Conservation (phyloP, 92 coral and sea anemone species). For the Epizoanthus illoricatus region DNA sequence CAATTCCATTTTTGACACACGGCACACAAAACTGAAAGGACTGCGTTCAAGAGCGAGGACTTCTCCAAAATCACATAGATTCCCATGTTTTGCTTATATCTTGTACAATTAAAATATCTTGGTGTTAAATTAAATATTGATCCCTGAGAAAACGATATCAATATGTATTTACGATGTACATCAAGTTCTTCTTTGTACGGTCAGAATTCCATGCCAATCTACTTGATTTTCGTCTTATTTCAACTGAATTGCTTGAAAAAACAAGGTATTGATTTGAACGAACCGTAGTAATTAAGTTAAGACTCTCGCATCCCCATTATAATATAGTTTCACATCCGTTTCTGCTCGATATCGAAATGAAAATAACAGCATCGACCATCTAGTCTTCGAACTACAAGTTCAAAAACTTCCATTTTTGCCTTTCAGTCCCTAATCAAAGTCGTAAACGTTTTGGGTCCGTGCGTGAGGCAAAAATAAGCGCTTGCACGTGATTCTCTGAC, state of each 20-base stretch:
- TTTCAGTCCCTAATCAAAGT: conserved; percentile 1
- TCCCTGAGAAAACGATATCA: conserved; percentile 1
- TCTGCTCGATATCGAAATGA: not conserved
- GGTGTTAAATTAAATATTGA: conserved; percentile 29
- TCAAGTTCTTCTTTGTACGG: not conserved
- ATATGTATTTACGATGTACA: not conserved
- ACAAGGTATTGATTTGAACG: not conserved
- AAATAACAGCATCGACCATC: not conserved
- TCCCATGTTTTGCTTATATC: not conserved
- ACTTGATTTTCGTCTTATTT: not conserved
- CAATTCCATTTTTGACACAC: not conserved
- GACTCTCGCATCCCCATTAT: not conserved
- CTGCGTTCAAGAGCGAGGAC: too few species aligned
- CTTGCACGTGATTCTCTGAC: too few species aligned
- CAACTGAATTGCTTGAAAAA: not conserved
- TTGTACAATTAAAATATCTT: not conserved
- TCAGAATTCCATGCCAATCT: not conserved
- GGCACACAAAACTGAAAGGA: not conserved
- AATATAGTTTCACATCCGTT: conserved; percentile 24
- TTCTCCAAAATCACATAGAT: too few species aligned
- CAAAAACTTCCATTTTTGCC: too few species aligned
- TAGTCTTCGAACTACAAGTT: not conserved
- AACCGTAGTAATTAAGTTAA: conserved; percentile 11
- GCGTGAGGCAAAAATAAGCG: not conserved
- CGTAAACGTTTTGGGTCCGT: not conserved